These are phyloP conservation scores for Melanotaenia maccullochi DNA, from an alignment of 2,797 vertebrate species.

Conservation along the genomic window DNA sequence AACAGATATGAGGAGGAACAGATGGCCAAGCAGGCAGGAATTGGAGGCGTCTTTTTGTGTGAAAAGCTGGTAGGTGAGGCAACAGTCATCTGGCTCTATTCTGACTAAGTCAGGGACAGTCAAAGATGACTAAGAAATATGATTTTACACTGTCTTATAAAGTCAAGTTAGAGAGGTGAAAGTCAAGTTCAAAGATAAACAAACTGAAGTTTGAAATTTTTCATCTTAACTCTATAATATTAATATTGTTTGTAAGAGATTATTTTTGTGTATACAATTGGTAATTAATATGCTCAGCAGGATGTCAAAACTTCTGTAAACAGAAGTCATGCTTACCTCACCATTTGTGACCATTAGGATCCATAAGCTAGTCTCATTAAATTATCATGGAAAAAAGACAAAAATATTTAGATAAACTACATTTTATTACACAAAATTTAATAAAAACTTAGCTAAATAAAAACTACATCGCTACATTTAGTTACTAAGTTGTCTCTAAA, in stretches of 20 bases:
- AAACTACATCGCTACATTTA: neutral
- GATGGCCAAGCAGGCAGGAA: slow-evolving; percentile 49
- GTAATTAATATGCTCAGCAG: too few relatives aligned
- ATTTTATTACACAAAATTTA: too few relatives aligned
- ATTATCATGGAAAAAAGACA: too few relatives aligned
- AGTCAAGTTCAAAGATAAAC: neutral
- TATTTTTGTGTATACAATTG: neutral
- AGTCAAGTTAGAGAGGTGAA: neutral
- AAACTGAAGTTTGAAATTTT: neutral
- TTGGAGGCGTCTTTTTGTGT: slow-evolving; percentile 39
- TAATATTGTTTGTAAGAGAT: neutral
- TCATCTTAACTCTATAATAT: neutral
- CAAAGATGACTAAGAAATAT: neutral
- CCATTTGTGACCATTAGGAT: neutral
- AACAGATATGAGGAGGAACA: slow-evolving; percentile 34
- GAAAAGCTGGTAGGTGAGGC: slow-evolving; percentile 31
- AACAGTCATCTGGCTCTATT: slow-evolving; percentile 27
- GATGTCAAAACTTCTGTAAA: neutral
- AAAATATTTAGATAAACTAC: too few relatives aligned
- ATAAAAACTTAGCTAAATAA: neutral
- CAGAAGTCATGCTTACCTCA: neutral
- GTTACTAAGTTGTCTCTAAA: neutral
- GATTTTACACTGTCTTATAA: neutral
- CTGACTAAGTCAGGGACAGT: slow-evolving; percentile 23
- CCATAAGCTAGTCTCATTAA: too few relatives aligned